Base-by-base conservation (phyloP, 2,888 invertebrate species). In the Leucozona laternaria region DNA sequence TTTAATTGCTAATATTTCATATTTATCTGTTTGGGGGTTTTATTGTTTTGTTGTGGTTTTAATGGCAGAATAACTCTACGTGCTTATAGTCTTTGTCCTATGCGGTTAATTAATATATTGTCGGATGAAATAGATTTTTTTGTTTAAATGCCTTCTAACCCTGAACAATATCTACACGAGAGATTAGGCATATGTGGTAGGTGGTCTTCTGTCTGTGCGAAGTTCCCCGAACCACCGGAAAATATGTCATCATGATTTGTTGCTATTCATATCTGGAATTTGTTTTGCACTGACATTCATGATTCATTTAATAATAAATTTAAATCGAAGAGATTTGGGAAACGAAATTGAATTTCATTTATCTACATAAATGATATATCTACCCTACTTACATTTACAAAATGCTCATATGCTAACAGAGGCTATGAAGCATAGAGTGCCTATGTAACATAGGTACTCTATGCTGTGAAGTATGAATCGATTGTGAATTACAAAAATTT, bases 1-100 rank as follows among this genome's bases (percentile, higher is more conserved):
- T 66, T 73, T 83, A 83, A 78, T 83, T 78, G 73, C 82, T 79
- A 73, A 83, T 83, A 83, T 78, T 83, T 78, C 79, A 83, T 83
- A 73, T 73, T 68, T 73, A 83, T 72, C 53, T 66, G 57, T 58
- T 77, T 2, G 17, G 28, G 10, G 28, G 45, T 45, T 71, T 80
- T 64, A 37, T 31, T 82, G 82, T 73, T 73, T 73, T 83, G 78
- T 73, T 83, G 79, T 84, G 83, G 70, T 79, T 58, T 77, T 77
- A 68, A 77, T 77, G 77, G 77, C 57, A 31, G 2, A 20, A 6
- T 17, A 11, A 28, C 45, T 45, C 17, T 43, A 55, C 43, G 17
- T 55, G 70, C 17, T 20, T 40, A 28, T 64, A 43, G 20, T 43
- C n/a, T 43, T 50, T 55, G 25, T 28, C n/a, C 43, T 40, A 17